Evolutionary conservation across 2,797 vertebrate species (phyloP).

Genomic region (Lepilemur ruficaudatus): DNA sequence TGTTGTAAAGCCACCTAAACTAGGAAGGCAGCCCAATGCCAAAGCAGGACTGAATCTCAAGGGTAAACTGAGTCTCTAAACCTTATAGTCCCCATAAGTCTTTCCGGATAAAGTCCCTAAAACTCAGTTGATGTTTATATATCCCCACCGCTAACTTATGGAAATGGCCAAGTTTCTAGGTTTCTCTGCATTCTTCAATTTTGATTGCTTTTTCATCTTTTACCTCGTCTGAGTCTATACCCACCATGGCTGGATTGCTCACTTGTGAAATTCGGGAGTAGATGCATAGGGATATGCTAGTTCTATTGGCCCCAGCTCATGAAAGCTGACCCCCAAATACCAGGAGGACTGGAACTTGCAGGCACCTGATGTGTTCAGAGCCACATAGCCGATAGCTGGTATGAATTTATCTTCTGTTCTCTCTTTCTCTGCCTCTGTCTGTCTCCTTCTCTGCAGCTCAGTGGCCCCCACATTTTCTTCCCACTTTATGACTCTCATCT

Average conservation of each 20-base stretch:
- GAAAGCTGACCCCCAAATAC: background rate
- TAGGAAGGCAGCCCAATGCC: background rate
- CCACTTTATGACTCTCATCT: background rate
- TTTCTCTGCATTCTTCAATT: background rate
- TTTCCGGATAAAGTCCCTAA: background rate
- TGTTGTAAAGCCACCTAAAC: background rate
- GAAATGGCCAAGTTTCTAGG: background rate
- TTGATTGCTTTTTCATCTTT: constrained; percentile 5
- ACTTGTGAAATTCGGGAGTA: background rate
- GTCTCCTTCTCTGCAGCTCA: background rate
- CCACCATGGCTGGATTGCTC: background rate
- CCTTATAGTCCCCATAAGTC: background rate
- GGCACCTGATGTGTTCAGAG: background rate
- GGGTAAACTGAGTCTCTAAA: background rate
- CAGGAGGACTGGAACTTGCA: background rate
- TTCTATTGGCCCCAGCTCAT: background rate
- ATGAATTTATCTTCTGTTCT: background rate
- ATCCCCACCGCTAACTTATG: background rate
- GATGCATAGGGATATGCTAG: background rate
- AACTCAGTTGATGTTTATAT: background rate
- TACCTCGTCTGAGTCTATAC: background rate
- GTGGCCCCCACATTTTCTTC: background rate
- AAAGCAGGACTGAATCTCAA: background rate
- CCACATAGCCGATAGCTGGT: background rate
- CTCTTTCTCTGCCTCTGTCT: background rate